Evolutionary conservation across 2,888 invertebrate species (phyloP).

Genomic region (Lasius fuliginosus): DNA sequence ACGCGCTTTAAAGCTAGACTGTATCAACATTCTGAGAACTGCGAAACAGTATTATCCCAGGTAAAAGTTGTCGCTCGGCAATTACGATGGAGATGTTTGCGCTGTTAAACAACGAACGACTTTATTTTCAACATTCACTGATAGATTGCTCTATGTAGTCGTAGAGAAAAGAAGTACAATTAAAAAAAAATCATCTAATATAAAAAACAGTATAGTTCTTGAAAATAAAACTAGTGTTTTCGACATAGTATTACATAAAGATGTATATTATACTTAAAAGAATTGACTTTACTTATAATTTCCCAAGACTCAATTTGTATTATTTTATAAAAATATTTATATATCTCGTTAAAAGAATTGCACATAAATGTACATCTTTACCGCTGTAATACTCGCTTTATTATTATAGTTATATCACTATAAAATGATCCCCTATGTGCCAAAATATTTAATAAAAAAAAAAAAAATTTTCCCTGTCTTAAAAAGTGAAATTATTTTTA

Average conservation of each 20-base stretch:
- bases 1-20: slow-evolving; percentile 27
- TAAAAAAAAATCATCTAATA: neutral
- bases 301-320: no score
- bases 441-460: neutral
- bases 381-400: no score
- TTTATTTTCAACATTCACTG: neutral
- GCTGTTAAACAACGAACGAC: neutral
- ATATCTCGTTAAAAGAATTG: neutral
- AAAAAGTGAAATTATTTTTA: neutral
- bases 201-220: neutral
- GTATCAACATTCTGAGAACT: slow-evolving; percentile 19
- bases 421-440: neutral
- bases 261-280: neutral
- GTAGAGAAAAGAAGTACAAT: neutral
- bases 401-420: neutral
- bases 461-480: neutral
- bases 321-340: neutral
- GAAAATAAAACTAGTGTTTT: neutral
- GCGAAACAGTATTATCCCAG: neutral
- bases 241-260: neutral
- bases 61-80: neutral
- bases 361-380: neutral
- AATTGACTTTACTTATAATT: no score
- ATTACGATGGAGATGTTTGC: neutral
- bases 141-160: neutral